Evolutionary conservation across 92 coral and sea anemone genomes (phyloP).

Genomic region (Umimayanthus kanabou): DNA sequence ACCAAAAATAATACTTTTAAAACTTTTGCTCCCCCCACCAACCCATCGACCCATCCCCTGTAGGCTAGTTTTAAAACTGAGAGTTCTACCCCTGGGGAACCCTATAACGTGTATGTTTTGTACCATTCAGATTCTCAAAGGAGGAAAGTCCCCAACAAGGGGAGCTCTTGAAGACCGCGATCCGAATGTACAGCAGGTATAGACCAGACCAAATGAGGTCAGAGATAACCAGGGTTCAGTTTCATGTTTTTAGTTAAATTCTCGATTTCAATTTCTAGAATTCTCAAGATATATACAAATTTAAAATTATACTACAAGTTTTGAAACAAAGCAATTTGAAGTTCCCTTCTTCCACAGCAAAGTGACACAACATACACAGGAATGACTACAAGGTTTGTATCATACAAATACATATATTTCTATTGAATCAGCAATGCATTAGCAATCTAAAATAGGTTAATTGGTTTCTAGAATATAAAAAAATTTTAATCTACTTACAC

Average conservation of each 20-base stretch:
- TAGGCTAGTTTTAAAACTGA: too few relatives aligned
- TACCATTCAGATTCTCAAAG: slow-evolving; percentile 63
- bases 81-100: too few relatives aligned
- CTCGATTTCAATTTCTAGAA: background rate
- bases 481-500: too few relatives aligned
- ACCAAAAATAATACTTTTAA: too few relatives aligned
- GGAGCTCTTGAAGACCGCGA: slow-evolving; percentile 71
- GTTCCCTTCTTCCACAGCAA: background rate
- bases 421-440: too few relatives aligned
- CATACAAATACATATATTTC: background rate
- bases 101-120: too few relatives aligned
- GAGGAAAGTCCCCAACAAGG: slow-evolving; percentile 71
- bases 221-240: background rate
- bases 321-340: background rate
- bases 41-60: too few relatives aligned
- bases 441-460: too few relatives aligned
- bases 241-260: too few relatives aligned
- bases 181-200: slow-evolving; percentile 60
- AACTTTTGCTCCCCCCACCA: too few relatives aligned
- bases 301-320: too few relatives aligned
- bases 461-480: too few relatives aligned
- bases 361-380: slow-evolving; percentile 25
- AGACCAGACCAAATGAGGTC: background rate
- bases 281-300: background rate
- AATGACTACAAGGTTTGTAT: slow-evolving; percentile 14